Evolutionary conservation across 2,888 invertebrate genomes (phyloP), one percentile per base, ranked within the genome.

Genomic region (Diarsia brunnea): DNA sequence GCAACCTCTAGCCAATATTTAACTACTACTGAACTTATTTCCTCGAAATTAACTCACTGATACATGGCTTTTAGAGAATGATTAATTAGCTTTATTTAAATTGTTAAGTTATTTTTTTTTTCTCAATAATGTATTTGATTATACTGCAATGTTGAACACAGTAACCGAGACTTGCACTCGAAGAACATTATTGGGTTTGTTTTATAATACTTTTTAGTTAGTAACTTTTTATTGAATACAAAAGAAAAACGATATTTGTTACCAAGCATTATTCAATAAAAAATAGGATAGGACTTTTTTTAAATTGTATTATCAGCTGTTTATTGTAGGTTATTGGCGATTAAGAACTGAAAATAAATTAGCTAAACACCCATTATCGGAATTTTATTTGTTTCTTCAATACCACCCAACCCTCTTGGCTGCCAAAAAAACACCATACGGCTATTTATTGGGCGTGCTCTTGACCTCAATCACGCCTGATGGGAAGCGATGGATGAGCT

Each of bases 301-400:
- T 95, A 92, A 95, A 96, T 96, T 96, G 95, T 96, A 96, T 96
- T 96, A 96, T 95, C 95, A 94, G 96, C 96, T 96, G 96, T 96
- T 96, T 95, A 95, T 94, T 95, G 94, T 96, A 96, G 95, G 95
- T 95, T 95, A 96, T 95, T 95, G 95, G 96, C 96, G 95, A 95
- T 95, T 96, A 96, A 96, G 96, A 96, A 96, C 96, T 96, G 96
- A 96, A 94, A 96, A 96, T 95, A 96, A 96, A 96, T 93, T 96
- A 96, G 96, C 95, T 96, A 96, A 96, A 96, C 94, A 95, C 93
- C 92, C 92, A 90, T 84, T 87, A 82, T 85, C 69, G 69, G 84
- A 75, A 77, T 92, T 92, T 93, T 88, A 88, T 90, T 92, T 91
- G n/a, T 71, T 66, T 68, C n/a, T 43, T 61, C 49, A 55, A 19